Base-by-base conservation (phyloP, 2,888 invertebrate species). In the Dynastes tityus region DNA sequence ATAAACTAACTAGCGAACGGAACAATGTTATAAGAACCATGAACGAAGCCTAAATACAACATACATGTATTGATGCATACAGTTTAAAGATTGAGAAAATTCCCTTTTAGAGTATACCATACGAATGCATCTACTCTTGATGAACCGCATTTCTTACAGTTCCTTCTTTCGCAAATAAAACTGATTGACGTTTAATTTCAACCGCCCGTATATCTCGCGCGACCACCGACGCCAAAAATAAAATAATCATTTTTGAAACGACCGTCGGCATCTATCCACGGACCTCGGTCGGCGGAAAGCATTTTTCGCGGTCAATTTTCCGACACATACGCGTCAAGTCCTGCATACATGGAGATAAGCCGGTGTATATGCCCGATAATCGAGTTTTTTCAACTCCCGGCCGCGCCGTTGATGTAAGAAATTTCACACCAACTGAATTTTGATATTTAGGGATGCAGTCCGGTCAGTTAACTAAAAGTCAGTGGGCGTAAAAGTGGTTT, bases 391-490 rank as follows among this genome's bases (percentile, higher is more conserved):
- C 51, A 37, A 49, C 77, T 63, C 63, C 73, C 13, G 27, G 51
- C 80, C 80, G 71, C 58, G 40, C 71, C 16, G 9, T 70, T 78
- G 80, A 80, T 83, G 83, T 83, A 83, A 83, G 84, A 84, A 85
- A 84, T 84, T 85, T 89, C 87, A 88, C 89, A 88, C 88, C 86
- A 83, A 84, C 83, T 88, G 88, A 86, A 87, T 88, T 87, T 87
- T 87, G 85, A 88, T 87, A 88, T 88, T 87, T 87, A 87, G 87
- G 87, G 87, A 86, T 86, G 87, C 86, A 85, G 84, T 45, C 84
- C 51, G 86, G 85, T 84, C 85, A 85, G 84, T 86, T 84, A 83
- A 83, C 80, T 81, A 80, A 81, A 81, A 80, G 77, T 82, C 85
- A 84, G 82, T 80, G 81, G 84, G 83, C 86, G 86, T 86, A 85